Base-by-base conservation (phyloP, 2,113 vertebrate species). In the Mastomys coucha region DNA sequence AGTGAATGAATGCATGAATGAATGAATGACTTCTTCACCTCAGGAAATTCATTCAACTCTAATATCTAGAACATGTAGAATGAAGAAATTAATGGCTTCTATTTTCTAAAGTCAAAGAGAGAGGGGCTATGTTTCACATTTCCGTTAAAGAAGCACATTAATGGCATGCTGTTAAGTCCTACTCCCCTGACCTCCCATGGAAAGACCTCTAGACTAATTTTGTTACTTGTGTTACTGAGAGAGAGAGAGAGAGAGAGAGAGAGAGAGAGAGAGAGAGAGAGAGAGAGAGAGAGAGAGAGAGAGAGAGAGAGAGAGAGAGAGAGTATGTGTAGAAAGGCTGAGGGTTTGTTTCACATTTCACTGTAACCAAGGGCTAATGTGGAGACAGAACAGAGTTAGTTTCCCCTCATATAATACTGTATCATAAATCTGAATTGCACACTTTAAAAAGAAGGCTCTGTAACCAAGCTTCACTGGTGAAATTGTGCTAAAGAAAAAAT, bases 401-500 rank as follows among this genome's bases (percentile, higher is more conserved):
- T 42, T 69, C 22, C 8, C 63, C 82, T 75, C 17, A 67, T 77
- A 80, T 93, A 94, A 76, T 93, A 56, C 85, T 65, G 11, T 53
- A 60, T 81, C 75, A 76, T 88, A 82, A 88, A 76, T 33, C 53
- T 91, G 80, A 95, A 1, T 69, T 87, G 92, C 45, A 96, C n/a
- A 58, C 26, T 91, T 92, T 70, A 67, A 49, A 96, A 91, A 92
- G 92, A 86, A 94, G 97, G 70, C 19, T 86, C 78, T 90, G 80
- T 4, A 4, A 88, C 89, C 10, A 85, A 85, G 69, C 36, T 77
- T 51, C 84, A 75, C 72, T 85, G 76, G 58, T 76, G 56, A 94
- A 96, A 94, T 77, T 97, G 86, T 96, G 58, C 76, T 88, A 63
- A 51, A n/a, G 53, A 94, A 97, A 89, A 94, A 94, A 97, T 95